Percentiles rank a stretch among this genome's conserved stretches.
Conservation (phyloP, 2,888 invertebrate species). For the Hipparchia semele region DNA sequence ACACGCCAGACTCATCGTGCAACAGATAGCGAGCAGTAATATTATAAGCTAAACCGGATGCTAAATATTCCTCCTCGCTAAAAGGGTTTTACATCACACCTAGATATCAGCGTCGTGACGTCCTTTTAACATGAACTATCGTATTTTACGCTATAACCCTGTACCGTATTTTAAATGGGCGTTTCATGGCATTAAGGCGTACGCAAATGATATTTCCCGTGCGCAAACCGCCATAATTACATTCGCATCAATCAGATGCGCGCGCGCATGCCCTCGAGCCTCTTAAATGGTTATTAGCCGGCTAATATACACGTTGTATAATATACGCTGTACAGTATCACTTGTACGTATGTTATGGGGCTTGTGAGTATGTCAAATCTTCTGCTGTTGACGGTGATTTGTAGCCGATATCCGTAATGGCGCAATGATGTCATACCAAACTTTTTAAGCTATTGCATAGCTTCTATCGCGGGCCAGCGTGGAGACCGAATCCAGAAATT, state of each 20-base stretch:
- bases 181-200: conserved; percentile 46
- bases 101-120: conserved; percentile 37
- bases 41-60: conserved; percentile 19
- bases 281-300: conserved; percentile 71
- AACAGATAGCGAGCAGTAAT: neutral
- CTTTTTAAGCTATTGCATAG: neutral
- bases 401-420: neutral
- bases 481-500: no score
- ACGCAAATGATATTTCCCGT: conserved; percentile 71
- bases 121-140: conserved; percentile 34
- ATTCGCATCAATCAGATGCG: conserved; percentile 77
- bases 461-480: no score
- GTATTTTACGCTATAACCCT: conserved; percentile 32
- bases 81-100: conserved; percentile 16
- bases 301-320: conserved; percentile 52
- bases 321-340: conserved; percentile 23
- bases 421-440: neutral
- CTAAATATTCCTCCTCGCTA: conserved; percentile 1
- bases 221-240: conserved; percentile 75
- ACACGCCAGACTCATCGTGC: neutral
- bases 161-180: conserved; percentile 44
- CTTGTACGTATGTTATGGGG: conserved; percentile 7
- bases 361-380: neutral
- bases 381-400: conserved; percentile 13
- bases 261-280: conserved; percentile 58